These are phyloP conservation scores for Cichladusa arquata DNA, from an alignment of 2,113 vertebrate genomes.

Conservation along the genomic window DNA sequence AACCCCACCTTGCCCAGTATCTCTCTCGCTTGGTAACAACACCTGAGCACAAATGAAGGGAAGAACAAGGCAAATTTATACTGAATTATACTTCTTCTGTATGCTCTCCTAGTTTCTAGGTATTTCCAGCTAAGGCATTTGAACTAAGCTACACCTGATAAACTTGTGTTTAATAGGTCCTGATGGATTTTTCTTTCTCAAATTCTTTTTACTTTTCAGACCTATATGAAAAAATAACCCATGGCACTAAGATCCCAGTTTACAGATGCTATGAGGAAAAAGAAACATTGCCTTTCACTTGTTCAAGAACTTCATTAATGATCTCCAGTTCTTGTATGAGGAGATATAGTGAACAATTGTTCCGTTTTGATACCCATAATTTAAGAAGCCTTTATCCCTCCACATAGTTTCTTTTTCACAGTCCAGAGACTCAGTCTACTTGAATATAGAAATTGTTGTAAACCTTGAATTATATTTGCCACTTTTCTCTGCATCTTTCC, in stretches of 20 bases:
- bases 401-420: neutral
- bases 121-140: neutral
- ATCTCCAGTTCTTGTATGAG: neutral
- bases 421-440: neutral
- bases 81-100: neutral
- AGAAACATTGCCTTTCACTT: neutral
- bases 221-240: neutral
- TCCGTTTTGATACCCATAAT: neutral
- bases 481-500: neutral
- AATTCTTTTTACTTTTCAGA: neutral
- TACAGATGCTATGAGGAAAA: neutral
- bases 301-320: neutral
- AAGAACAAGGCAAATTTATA: neutral
- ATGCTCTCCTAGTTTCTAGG: neutral
- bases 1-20: neutral
- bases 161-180: neutral
- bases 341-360: neutral
- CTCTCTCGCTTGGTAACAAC: neutral
- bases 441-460: neutral
- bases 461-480: neutral
- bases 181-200: neutral
- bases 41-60: neutral
- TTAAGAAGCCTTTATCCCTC: neutral
- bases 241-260: neutral
- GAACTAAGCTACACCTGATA: neutral